Evolutionary conservation across 2,888 invertebrate species (phyloP), one percentile per base, ranked within the genome.

Genomic region (Ptilodon capucinus): DNA sequence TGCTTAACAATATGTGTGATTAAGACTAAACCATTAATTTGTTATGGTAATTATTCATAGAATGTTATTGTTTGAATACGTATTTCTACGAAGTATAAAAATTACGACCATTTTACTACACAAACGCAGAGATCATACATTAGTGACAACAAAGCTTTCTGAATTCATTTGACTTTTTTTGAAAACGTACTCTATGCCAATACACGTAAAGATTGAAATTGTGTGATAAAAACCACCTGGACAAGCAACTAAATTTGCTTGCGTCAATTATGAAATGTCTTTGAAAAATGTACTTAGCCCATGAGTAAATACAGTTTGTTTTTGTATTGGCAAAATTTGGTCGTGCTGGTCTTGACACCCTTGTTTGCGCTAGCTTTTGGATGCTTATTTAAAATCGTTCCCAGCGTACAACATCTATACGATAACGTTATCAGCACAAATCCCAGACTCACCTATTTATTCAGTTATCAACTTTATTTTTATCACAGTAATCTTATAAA

Each of bases 61-160:
- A 39, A 28, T 42, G 25, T 30, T 19, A 38, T 49, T 30, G 17
- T 41, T 45, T 6, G n/a, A 34, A 45, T 38, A 16, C 40, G 46
- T 40, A 52, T 68, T 77, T 74, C 76, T 67, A 70, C 64, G 74
- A 69, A 72, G 70, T 65, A 74, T 76, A 80, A 79, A 79, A 76
- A 74, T 76, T 62, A 79, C 71, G 71, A 71, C 60, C 55, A 58
- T 70, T 79, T 81, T 79, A 80, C 71, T 72, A 73, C 68, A 67
- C 62, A 57, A 54, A 67, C 60, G 60, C 58, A 64, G 60, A 60
- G 56, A 60, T 62, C 68, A 66, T 79, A 79, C 79, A 76, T 65
- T 57, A 64, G 56, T 50, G 56, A 53, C 42, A 63, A 52, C 57
- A 60, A 61, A 57, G 56, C 47, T 58, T 57, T 59, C 50, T n/a